Percentiles rank a stretch among this genome's conserved stretches.
Evolutionary conservation across 2,113 vertebrate genomes (phyloP).

Genomic region (Cyanoliseus patagonus): DNA sequence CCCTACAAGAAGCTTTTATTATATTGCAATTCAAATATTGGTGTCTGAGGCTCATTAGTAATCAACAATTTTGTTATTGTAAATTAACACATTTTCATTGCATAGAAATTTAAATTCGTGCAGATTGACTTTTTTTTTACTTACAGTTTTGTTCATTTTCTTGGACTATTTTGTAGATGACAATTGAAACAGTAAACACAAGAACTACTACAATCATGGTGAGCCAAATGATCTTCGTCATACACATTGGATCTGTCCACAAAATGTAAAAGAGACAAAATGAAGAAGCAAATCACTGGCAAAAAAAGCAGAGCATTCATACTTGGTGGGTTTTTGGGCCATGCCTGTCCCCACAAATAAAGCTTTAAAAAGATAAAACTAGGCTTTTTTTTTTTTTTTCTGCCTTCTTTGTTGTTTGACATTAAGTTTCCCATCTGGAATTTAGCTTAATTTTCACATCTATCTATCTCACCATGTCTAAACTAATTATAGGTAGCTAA

Average conservation of each 20-base stretch:
- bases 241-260: constrained; percentile 65
- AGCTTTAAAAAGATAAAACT: background rate
- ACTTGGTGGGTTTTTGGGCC: background rate
- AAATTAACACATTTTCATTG: background rate
- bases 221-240: constrained; percentile 69
- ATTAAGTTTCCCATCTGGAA: background rate
- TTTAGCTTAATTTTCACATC: background rate
- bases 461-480: background rate
- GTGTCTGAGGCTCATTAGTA: background rate
- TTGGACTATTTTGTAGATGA: constrained; percentile 68
- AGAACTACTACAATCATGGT: constrained; percentile 66
- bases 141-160: constrained; percentile 63
- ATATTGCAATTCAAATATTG: background rate
- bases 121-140: constrained; percentile 18
- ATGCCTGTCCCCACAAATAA: background rate
- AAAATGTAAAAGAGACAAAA: constrained; percentile 23
- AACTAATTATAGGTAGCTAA: background rate
- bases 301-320: background rate
- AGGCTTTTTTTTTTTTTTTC: background rate
- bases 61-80: background rate
- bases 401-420: background rate
- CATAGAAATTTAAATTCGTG: background rate
- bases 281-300: background rate
- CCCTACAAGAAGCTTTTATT: background rate
- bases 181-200: constrained; percentile 34